Evolutionary conservation across 2,888 invertebrate species (phyloP), one percentile per base, ranked within the genome.

Genomic region (Drymonia ruficornis): DNA sequence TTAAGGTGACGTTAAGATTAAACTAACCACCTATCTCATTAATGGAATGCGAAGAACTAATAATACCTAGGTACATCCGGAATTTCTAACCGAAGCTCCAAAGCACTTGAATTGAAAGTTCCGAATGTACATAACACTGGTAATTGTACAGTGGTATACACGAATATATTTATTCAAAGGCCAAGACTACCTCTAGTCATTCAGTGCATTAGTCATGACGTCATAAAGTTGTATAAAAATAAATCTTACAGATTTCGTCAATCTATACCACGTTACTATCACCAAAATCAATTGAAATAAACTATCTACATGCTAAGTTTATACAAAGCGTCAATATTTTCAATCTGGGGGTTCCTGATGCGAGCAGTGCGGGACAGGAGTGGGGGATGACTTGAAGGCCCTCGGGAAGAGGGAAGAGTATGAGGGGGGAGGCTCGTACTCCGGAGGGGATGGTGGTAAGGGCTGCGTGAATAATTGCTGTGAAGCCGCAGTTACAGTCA

Each of bases 401-500:
- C 89, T 77, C 0, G 95, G 95, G 84, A 96, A 96, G 1, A 96
- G 87, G 0, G 94, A 94, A 47, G 94, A 94, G 79, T 96, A 96
- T 0, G 95, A 93, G 0, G 95, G 95, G 2, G 93, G 93, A 1
- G 95, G 94, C 59, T 95, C 95, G 79, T 95, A 95, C 68, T 94
- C 94, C 3, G 95, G 95, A 0, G 94, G 94, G 1, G 87, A 82
- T 12, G 87, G 79, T 11, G 83, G 82, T 0, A 81, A 78, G 11
- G 93, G 87, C 29, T 85, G 83, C 45, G 85, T 70, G 77, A 88
- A 86, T 56, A 88, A 75, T 53, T 87, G 87, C 52, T 87, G 87
- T 0, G 91, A 89, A 0, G 88, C 74, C 0, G 89, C 83, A 6
- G 91, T 88, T 34, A 88, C 87, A 0, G 89, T 80, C 40, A 89